Percentiles rank a stretch among this genome's conserved stretches.
Conservation (phyloP, 2,797 vertebrate genomes). For the Esox masquinongy region DNA sequence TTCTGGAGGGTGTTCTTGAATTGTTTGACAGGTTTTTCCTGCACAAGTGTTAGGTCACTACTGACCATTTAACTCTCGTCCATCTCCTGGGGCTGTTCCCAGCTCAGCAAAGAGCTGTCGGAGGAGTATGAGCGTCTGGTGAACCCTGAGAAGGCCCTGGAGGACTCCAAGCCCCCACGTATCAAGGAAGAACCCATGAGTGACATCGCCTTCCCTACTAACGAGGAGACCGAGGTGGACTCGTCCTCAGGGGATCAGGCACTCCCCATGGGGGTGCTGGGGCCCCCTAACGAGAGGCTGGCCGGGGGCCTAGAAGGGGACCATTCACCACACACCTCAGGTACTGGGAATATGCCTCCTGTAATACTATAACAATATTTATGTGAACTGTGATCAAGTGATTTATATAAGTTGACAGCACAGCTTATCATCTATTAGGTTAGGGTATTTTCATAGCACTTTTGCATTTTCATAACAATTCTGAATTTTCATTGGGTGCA, state of each 20-base stretch:
- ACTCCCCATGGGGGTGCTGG: slow-evolving; percentile 89
- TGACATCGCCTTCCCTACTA: slow-evolving; percentile 91
- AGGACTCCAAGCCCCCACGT: slow-evolving; percentile 90
- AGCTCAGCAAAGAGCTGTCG: slow-evolving; percentile 96
- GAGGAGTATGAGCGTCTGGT: slow-evolving; percentile 95
- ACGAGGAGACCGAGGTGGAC: slow-evolving; percentile 90
- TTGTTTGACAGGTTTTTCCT: no score
- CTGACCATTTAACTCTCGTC: background rate
- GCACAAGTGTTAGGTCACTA: background rate
- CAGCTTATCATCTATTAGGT: no score
- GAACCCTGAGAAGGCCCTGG: slow-evolving; percentile 92
- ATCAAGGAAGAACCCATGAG: slow-evolving; percentile 95
- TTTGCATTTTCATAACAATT: no score
- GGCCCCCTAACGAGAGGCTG: slow-evolving; percentile 85
- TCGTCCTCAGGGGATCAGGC: slow-evolving; percentile 90
- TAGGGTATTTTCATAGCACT: no score
- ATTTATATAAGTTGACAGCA: no score
- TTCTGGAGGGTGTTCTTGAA: background rate
- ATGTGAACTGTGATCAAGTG: no score
- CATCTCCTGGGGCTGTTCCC: slow-evolving; percentile 33
- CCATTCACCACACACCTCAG: slow-evolving; percentile 89
- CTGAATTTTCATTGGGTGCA: no score
- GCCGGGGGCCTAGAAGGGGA: slow-evolving; percentile 87
- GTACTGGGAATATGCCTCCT: slow-evolving; percentile 57
- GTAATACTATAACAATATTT: no score